Evolutionary conservation across 53 echinoderm and acorn worm genomes (phyloP).

Genomic region (Holothuria scabra): DNA sequence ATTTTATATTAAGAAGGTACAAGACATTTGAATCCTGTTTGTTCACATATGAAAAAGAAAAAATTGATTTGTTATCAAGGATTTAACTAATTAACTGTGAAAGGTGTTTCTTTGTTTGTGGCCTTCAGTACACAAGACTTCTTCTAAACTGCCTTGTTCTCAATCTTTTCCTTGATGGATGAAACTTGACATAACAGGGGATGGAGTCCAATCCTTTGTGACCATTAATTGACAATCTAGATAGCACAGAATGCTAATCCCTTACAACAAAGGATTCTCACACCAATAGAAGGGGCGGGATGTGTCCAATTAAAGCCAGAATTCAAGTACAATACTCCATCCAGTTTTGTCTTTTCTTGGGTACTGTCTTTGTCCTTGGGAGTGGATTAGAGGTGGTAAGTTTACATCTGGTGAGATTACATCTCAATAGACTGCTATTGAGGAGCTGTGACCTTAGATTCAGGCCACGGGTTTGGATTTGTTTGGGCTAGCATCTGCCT

Average conservation of each 20-base stretch:
- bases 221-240: conserved; percentile 31
- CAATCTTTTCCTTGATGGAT: not conserved
- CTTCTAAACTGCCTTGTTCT: not conserved
- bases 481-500: no score
- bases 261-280: not conserved
- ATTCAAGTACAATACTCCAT: not conserved
- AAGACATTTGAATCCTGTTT: not conserved
- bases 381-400: conserved; percentile 38
- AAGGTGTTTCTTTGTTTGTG: conserved; percentile 16
- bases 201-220: not conserved
- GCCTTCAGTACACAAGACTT: not conserved
- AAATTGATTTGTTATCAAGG: conserved; percentile 29
- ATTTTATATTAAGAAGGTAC: not conserved
- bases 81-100: conserved; percentile 35
- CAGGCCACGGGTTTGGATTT: conserved; percentile 2
- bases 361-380: conserved; percentile 9
- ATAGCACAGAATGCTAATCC: conserved; percentile 4
- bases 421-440: conserved; percentile 9
- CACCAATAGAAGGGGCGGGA: not conserved
- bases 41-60: conserved; percentile 4
- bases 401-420: conserved; percentile 33
- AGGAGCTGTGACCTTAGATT: conserved; percentile 16
- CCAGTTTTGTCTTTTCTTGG: no score
- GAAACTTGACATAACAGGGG: not conserved
- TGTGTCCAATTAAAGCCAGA: conserved; percentile 19